Percentiles rank a stretch among this genome's conserved stretches.
These are phyloP conservation scores for Paguma larvata DNA, from an alignment of 2,797 vertebrate species.

Conservation along the genomic window DNA sequence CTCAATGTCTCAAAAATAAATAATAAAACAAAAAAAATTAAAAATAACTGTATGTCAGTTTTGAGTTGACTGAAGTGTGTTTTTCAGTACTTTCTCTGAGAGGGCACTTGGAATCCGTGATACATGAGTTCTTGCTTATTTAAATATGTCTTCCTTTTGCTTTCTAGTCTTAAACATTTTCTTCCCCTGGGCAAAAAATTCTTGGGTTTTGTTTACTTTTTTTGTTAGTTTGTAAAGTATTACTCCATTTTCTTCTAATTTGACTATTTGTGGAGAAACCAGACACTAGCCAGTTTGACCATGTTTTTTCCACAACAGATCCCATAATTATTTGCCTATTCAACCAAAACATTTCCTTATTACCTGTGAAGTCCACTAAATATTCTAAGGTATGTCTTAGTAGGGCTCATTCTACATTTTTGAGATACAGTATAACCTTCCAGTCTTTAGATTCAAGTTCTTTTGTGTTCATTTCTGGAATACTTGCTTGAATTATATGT, in stretches of 20 bases:
- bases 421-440: background rate
- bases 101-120: background rate
- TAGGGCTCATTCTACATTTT: slow-evolving; percentile 8
- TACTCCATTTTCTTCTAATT: slow-evolving; percentile 21
- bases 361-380: background rate
- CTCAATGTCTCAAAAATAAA: too few relatives aligned
- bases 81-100: slow-evolving; percentile 32
- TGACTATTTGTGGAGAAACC: background rate
- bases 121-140: background rate
- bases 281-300: background rate
- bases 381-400: background rate
- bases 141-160: slow-evolving; percentile 13
- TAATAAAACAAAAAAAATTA: too few relatives aligned
- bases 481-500: background rate
- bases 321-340: background rate
- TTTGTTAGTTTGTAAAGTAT: background rate
- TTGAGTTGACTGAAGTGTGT: background rate
- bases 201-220: slow-evolving; percentile 45
- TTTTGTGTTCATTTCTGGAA: slow-evolving; percentile 1
- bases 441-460: background rate
- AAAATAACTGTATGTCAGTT: background rate
- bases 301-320: background rate
- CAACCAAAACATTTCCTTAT: background rate
- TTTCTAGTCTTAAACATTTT: background rate
- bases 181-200: slow-evolving; percentile 7